A percentile compares a stretch with the other conserved stretches of the same genome.
Conservation (phyloP, 2,113 vertebrate species). For the Zingel zingel region DNA sequence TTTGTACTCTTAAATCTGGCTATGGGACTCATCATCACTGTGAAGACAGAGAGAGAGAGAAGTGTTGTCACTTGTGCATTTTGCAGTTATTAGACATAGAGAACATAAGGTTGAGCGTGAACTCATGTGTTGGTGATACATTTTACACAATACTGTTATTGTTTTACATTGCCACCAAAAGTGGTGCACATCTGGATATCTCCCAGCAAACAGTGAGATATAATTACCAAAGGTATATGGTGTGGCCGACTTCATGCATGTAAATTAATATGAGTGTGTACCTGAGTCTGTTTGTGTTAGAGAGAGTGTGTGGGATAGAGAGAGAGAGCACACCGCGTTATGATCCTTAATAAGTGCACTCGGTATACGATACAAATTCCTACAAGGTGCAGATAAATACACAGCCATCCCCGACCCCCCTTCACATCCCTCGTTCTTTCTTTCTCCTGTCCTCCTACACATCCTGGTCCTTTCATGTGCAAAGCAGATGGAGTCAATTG, state of each 20-base stretch:
- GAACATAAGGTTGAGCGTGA: constrained; percentile 53
- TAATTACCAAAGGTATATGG: constrained; percentile 1
- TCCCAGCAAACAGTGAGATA: not conserved
- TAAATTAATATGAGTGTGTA: constrained; percentile 12
- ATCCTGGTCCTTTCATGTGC: constrained; percentile 86
- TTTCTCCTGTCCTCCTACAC: constrained; percentile 83
- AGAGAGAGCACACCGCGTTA: constrained; percentile 31
- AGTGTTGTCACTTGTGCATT: constrained; percentile 52
- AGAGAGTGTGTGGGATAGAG: not conserved
- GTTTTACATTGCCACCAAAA: constrained; percentile 28
- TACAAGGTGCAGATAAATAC: constrained; percentile 82
- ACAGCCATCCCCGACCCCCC: constrained; percentile 50
- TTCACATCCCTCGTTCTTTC: constrained; percentile 67
- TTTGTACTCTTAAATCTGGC: constrained; percentile 56
- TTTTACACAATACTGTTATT: constrained; percentile 44
- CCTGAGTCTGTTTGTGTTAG: constrained; percentile 6
- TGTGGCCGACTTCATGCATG: not conserved
- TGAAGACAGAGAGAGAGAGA: constrained; percentile 38
- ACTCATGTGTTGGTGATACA: constrained; percentile 39
- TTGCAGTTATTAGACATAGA: constrained; percentile 28
- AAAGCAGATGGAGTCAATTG: constrained; percentile 91
- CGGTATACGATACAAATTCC: constrained; percentile 76
- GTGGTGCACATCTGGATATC: constrained; percentile 47
- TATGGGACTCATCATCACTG: constrained; percentile 26
- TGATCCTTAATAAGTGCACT: constrained; percentile 78